These are phyloP conservation scores for Eriocheir sinensis DNA, from an alignment of 1,140 invertebrate species.

Conservation along the genomic window DNA sequence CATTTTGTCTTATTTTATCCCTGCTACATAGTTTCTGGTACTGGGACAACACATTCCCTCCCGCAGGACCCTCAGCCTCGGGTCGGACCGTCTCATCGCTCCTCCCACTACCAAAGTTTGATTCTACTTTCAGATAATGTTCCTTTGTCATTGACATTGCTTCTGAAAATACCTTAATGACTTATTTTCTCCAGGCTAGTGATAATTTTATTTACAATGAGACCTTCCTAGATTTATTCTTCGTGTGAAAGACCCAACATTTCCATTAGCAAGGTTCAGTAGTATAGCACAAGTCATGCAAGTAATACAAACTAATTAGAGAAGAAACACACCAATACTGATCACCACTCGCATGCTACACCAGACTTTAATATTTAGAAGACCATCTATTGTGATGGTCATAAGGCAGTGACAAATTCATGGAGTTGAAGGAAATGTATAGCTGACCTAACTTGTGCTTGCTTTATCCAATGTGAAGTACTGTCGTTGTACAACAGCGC, in stretches of 20 bases:
- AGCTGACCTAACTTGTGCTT: constrained; percentile 3
- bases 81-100: not conserved
- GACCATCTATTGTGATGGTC: not conserved
- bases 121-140: constrained; percentile 17
- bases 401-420: constrained; percentile 6
- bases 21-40: constrained; percentile 15
- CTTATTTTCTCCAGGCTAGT: not conserved
- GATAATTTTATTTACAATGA: not conserved
- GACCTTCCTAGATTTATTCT: not conserved
- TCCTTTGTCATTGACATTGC: not conserved
- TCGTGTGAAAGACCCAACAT: not conserved
- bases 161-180: not conserved
- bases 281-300: constrained; percentile 13
- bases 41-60: not conserved
- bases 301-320: constrained; percentile 26
- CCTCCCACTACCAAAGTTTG: constrained; percentile 22
- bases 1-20: constrained; percentile 26
- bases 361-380: not conserved
- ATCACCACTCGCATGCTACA: not conserved
- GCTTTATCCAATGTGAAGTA: not conserved
- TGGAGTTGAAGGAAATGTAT: not conserved
- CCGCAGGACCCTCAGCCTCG: not conserved
- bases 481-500: not conserved
- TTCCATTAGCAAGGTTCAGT: not conserved
- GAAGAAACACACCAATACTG: not conserved